Evolutionary conservation across 2,113 vertebrate species (phyloP).

Genomic region (Taxidea taxus): DNA sequence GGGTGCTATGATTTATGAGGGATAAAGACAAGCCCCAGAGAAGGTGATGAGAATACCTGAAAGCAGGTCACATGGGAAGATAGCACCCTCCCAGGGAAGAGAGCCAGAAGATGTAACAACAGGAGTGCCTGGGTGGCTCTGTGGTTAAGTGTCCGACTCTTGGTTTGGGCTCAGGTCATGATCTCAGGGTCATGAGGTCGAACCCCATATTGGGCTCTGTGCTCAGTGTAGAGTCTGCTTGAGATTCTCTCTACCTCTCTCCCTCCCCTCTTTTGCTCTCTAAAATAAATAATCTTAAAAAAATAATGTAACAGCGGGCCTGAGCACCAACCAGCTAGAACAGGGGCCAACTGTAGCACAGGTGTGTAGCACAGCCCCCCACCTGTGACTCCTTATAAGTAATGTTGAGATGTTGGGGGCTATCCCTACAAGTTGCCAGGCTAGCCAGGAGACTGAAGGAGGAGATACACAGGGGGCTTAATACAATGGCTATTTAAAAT

Average conservation of each 20-base stretch:
- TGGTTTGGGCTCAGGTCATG: neutral
- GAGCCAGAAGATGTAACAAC: neutral
- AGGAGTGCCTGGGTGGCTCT: neutral
- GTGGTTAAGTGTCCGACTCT: neutral
- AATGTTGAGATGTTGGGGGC: neutral
- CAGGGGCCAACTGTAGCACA: no score
- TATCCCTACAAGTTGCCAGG: neutral
- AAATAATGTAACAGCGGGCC: neutral
- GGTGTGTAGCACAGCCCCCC: fast-evolving
- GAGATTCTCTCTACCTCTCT: neutral
- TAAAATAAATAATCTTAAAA: neutral
- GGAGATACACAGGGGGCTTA: neutral
- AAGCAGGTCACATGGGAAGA: neutral
- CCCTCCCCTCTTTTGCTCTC: no score
- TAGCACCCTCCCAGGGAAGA: neutral
- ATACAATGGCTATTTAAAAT: neutral
- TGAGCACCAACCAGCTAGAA: neutral
- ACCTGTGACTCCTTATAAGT: neutral
- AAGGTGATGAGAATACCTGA: neutral
- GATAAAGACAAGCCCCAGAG: neutral
- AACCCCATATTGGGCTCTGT: neutral
- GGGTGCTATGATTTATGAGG: neutral
- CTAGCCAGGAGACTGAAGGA: neutral
- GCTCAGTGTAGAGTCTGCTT: neutral
- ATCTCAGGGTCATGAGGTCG: neutral